Evolutionary conservation across 2,888 invertebrate genomes (phyloP).

Genomic region (Thera obeliscata): DNA sequence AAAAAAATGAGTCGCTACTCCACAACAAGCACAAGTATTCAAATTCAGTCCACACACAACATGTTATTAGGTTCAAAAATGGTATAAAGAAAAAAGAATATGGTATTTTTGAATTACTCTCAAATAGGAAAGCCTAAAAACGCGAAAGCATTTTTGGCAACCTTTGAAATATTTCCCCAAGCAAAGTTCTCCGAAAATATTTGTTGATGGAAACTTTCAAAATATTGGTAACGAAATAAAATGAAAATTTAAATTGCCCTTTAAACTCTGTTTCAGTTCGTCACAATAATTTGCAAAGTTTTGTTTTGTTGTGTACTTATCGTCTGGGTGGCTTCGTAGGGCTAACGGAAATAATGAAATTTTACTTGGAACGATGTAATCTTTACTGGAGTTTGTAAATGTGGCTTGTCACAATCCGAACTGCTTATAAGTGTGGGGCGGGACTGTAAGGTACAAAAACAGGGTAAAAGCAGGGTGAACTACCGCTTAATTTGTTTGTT

Average conservation of each 20-base stretch:
- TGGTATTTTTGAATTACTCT: background rate
- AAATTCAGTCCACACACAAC: too few relatives aligned
- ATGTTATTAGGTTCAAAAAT: too few relatives aligned
- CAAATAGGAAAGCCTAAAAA: slow-evolving; percentile 1
- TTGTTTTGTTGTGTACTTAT: slow-evolving; percentile 41
- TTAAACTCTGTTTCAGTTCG: slow-evolving; percentile 47
- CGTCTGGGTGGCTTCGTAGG: slow-evolving; percentile 36
- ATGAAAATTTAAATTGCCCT: slow-evolving; percentile 54
- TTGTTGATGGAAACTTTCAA: slow-evolving; percentile 53
- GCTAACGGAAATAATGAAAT: slow-evolving; percentile 11
- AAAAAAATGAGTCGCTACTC: too few relatives aligned
- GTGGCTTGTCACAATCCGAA: background rate
- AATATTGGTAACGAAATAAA: slow-evolving; percentile 55
- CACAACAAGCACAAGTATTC: too few relatives aligned
- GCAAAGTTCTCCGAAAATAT: slow-evolving; percentile 60
- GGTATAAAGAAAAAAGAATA: too few relatives aligned
- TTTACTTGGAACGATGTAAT: slow-evolving; percentile 6
- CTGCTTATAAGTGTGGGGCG: background rate
- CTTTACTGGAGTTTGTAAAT: background rate
- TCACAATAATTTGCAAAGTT: slow-evolving; percentile 50
- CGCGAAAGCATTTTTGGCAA: slow-evolving; percentile 21
- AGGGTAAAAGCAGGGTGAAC: background rate
- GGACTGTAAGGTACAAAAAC: background rate
- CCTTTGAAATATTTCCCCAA: slow-evolving; percentile 28
- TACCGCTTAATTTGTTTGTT: background rate